A percentile compares a stretch with the other conserved stretches of the same genome.
Evolutionary conservation across 2,888 invertebrate species (phyloP).

Genomic region (Tetrapedia diversipes): DNA sequence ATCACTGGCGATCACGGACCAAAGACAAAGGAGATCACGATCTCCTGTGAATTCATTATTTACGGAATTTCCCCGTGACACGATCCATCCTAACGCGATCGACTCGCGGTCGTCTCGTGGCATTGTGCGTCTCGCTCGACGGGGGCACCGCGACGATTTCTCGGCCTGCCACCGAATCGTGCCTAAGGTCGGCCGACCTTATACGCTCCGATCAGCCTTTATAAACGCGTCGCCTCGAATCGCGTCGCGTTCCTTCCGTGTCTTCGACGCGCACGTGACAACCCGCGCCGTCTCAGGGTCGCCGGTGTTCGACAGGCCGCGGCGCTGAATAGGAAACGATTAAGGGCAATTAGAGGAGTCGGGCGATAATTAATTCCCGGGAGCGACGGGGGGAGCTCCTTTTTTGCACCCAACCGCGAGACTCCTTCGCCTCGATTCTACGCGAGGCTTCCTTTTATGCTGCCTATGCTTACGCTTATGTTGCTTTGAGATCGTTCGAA

Average conservation of each 20-base stretch:
- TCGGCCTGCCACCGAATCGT: constrained; percentile 65
- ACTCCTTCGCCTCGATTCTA: constrained; percentile 1
- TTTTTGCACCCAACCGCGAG: background rate
- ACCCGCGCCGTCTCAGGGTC: constrained; percentile 48
- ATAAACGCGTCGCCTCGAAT: constrained; percentile 58
- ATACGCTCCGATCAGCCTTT: constrained; percentile 65
- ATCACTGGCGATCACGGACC: no score
- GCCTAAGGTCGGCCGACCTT: constrained; percentile 65
- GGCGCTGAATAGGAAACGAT: constrained; percentile 23
- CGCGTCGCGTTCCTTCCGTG: constrained; percentile 56
- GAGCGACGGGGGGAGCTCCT: constrained; percentile 12
- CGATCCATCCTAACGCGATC: no score
- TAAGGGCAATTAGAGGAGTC: constrained; percentile 43
- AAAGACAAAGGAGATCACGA: no score
- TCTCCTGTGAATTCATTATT: no score
- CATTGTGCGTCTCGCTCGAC: constrained; percentile 75
- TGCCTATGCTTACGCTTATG: no score
- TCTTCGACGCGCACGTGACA: constrained; percentile 58
- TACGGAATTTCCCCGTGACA: no score
- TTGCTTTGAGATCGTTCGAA: no score
- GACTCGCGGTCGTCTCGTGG: constrained; percentile 50
- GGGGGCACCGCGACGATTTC: constrained; percentile 47
- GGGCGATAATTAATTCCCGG: constrained; percentile 40
- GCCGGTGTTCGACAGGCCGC: constrained; percentile 2
- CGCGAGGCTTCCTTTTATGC: no score